Percentiles rank a stretch among this genome's conserved stretches.
phyloP scores from a whole-genome alignment of 2,113 vertebrate species.

The Poeciliopsis occidentalis region DNA sequence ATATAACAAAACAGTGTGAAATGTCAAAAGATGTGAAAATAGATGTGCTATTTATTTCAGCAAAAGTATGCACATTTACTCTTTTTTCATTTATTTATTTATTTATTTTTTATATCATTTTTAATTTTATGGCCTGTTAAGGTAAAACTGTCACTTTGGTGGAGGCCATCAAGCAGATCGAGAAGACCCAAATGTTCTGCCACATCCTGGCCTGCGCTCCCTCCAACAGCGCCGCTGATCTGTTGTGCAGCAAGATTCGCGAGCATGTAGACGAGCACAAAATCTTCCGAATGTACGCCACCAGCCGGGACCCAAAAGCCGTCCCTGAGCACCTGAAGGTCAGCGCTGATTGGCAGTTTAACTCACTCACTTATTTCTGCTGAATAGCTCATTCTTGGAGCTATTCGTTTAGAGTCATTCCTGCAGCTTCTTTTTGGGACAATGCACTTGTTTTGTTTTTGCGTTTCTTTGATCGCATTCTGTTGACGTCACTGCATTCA shows the following conservation, averaged over 20 bases:
- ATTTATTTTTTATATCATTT: background rate
- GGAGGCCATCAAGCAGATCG: constrained; percentile 94
- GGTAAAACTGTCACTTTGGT: constrained; percentile 94
- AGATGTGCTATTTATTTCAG: too few species aligned
- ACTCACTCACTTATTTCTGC: background rate
- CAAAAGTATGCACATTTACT: background rate
- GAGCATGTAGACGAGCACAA: constrained; percentile 74
- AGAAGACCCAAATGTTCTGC: constrained; percentile 70
- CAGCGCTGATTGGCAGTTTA: constrained; percentile 14
- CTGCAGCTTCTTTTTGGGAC: background rate
- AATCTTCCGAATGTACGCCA: constrained; percentile 87
- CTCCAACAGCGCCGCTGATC: constrained; percentile 90
- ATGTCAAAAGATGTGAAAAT: background rate
- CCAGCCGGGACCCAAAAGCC: constrained; percentile 70
- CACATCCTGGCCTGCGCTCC: constrained; percentile 90
- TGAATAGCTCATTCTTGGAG: background rate
- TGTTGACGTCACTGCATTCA: background rate
- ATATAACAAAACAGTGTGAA: too few species aligned
- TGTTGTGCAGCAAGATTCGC: constrained; percentile 86
- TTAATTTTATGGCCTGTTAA: constrained; percentile 21
- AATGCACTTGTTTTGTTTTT: background rate
- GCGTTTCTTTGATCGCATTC: background rate
- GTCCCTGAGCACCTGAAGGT: constrained; percentile 83
- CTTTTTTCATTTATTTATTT: too few species aligned
- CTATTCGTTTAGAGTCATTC: too few species aligned